A percentile compares a stretch with the other conserved stretches of the same genome.
These are phyloP conservation scores for Neelides sp. DNA, from an alignment of 1,140 invertebrate species.

Conservation along the genomic window DNA sequence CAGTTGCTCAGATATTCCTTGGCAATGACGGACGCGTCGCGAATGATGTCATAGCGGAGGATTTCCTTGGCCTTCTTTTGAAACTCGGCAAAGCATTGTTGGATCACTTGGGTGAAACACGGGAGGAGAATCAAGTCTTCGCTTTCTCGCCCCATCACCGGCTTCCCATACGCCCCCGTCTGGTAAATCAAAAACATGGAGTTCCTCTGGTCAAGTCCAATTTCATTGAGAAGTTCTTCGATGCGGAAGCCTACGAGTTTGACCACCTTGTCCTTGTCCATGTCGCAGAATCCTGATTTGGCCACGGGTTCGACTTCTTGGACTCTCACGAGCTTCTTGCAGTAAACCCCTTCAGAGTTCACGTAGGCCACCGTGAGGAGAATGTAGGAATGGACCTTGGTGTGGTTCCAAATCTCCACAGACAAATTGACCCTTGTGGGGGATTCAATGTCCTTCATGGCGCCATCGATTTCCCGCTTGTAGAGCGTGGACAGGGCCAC, in stretches of 20 bases:
- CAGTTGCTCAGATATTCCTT: not conserved
- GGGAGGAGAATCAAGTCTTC: not conserved
- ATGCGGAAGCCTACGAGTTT: not conserved
- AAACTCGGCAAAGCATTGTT: not conserved
- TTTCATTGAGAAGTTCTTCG: not conserved
- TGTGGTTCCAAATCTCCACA: slow-evolving; percentile 1
- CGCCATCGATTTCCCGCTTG: not conserved
- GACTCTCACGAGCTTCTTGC: not conserved
- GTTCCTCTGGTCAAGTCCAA: not conserved
- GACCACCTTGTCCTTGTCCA: not conserved
- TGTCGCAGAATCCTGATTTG: not conserved
- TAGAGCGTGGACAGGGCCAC: too few species aligned
- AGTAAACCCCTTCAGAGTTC: not conserved
- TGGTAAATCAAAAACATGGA: not conserved
- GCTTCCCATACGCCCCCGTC: not conserved
- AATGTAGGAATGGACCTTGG: not conserved
- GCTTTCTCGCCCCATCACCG: not conserved
- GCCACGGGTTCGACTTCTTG: not conserved
- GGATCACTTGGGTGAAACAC: slow-evolving; percentile 8
- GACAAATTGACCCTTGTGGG: not conserved
- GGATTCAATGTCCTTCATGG: not conserved
- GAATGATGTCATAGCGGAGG: not conserved
- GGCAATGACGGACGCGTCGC: not conserved
- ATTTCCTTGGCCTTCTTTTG: not conserved
- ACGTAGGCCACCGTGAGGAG: not conserved